phyloP scores from a whole-genome alignment of 1,140 invertebrate genomes.

The Eriocheir sinensis region DNA sequence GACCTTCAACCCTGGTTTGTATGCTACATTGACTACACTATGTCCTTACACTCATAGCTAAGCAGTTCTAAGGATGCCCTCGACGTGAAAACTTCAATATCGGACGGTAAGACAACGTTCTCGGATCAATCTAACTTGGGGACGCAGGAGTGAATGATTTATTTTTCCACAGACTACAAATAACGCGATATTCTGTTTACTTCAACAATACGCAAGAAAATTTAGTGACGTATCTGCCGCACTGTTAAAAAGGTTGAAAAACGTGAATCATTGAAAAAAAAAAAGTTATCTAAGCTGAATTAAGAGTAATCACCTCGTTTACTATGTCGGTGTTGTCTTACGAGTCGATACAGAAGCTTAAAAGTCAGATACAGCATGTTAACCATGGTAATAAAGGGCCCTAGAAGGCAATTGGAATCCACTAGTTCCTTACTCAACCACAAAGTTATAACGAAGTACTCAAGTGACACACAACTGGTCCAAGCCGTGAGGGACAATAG shows the following conservation, averaged over 20 bases:
- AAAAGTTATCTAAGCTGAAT: too few species aligned
- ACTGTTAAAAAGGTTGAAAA: too few species aligned
- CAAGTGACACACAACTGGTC: background rate
- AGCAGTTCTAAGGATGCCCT: background rate
- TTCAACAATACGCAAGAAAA: too few species aligned
- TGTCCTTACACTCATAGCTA: slow-evolving; percentile 11
- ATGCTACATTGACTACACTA: background rate
- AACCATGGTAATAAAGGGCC: background rate
- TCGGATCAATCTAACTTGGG: too few species aligned
- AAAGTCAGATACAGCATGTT: background rate
- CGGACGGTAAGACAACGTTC: background rate
- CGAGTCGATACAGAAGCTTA: background rate
- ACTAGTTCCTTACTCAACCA: background rate
- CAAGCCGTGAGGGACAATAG: background rate
- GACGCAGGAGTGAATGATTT: too few species aligned
- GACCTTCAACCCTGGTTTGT: background rate
- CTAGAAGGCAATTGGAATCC: background rate
- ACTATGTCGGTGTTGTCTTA: too few species aligned
- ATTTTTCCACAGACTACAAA: too few species aligned
- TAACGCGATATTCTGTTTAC: too few species aligned
- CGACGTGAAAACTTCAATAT: background rate
- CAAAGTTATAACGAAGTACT: background rate
- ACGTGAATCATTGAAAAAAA: too few species aligned
- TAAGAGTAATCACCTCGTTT: too few species aligned
- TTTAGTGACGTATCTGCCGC: too few species aligned